Base-by-base conservation (phyloP, 1,140 invertebrate genomes). In the Zaprionus vittiger region DNA sequence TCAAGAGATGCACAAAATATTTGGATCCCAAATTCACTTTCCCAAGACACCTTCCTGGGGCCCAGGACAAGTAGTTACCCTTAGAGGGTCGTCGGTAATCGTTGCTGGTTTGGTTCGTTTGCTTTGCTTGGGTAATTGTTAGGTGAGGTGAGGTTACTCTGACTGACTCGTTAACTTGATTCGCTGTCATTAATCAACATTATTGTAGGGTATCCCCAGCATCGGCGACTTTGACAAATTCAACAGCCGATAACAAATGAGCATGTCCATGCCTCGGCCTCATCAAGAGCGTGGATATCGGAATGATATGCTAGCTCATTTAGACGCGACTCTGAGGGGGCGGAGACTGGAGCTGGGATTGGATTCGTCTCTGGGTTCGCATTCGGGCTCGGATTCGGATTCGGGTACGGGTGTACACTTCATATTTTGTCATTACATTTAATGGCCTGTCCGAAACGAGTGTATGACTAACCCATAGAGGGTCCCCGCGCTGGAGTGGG, bases 341-440 rank as follows among this genome's bases (percentile, higher is more conserved):
- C 22, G 20, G 22, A 52, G 20, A 5, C 47, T 11, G 47, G 17
- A 22, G 3, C 22, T 5, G 44, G 34, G 34, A 34, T 41, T 22
- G 12, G 31, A 37, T 38, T 44, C 31, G 12, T 28, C 24, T 69
- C 38, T 38, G 28, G 26, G 9, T 11, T 31, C 3, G 38, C 20
- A 4, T 44, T 34, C 14, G 7, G 5, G 31, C 17, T 47, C 14
- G 15, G 26, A 11, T 61, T 56, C 49, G 37, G 52, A 3, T 2
- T 22, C 1, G 37, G 37, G 15, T 22, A 54, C 15, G 44, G 70
- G 52, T 78, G 75, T 55, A 77, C 62, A 69, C 69, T 71, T 73
- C 70, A 68, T 72, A 68, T 67, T 76, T 80, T 87, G 84, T 83
- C 83, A 87, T 87, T 83, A 87, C 77, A 83, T 87, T 89, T 87